phyloP scores from a whole-genome alignment of 2,888 invertebrate species.

The Urechis unicinctus region DNA sequence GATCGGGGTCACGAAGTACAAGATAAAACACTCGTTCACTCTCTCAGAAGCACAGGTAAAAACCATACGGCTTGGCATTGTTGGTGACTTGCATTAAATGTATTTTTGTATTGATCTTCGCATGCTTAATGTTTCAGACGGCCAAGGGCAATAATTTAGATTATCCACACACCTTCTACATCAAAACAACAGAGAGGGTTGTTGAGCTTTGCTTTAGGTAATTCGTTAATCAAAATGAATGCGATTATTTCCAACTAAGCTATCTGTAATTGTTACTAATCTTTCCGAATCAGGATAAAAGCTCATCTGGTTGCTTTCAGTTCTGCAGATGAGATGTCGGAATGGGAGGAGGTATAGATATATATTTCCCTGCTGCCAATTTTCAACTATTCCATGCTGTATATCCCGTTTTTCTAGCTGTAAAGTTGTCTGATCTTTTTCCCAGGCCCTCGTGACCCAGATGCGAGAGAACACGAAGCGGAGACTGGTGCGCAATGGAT shows the following conservation, averaged over 20 bases:
- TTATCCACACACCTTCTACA: constrained; percentile 4
- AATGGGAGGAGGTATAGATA: background rate
- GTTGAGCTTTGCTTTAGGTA: constrained; percentile 2
- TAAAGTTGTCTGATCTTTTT: background rate
- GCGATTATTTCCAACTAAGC: background rate
- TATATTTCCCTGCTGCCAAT: no score
- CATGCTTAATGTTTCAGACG: background rate
- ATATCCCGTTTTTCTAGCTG: background rate
- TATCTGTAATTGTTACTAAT: no score
- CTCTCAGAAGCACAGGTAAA: constrained; percentile 1
- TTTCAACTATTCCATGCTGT: no score
- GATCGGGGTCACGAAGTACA: background rate
- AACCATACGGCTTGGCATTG: background rate
- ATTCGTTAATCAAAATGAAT: background rate
- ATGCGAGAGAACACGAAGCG: background rate
- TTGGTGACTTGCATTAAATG: background rate
- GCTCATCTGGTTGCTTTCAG: background rate
- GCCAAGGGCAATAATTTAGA: constrained; percentile 4
- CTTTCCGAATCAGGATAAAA: no score
- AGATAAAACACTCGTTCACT: background rate
- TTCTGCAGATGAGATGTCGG: background rate
- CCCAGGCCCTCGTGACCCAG: background rate
- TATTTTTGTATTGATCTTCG: background rate
- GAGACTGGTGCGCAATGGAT: no score
- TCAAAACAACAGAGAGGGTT: background rate